Evolutionary conservation across 2,888 invertebrate genomes (phyloP).

Genomic region (Argyresthia albistria): DNA sequence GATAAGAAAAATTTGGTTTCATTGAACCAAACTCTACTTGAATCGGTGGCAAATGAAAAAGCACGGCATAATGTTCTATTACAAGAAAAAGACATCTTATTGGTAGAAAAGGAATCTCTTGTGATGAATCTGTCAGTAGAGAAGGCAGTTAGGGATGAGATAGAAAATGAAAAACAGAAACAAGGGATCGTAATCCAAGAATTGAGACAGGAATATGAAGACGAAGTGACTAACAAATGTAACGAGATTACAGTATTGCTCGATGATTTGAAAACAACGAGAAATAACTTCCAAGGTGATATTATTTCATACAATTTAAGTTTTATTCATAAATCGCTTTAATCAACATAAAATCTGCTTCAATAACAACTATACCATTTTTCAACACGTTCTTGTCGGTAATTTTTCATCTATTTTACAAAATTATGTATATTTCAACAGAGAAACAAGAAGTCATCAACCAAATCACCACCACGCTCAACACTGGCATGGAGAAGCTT

Average conservation of each 20-base stretch:
- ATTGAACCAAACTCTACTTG: constrained; percentile 12
- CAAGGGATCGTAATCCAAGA: constrained; percentile 13
- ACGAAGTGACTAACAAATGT: constrained; percentile 16
- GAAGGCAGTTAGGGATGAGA: constrained; percentile 20
- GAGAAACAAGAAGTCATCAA: constrained; percentile 18
- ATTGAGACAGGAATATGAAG: constrained; percentile 18
- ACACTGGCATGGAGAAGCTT: constrained; percentile 21
- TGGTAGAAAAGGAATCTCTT: constrained; percentile 14
- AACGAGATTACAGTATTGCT: constrained; percentile 17
- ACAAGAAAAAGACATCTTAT: constrained; percentile 2
- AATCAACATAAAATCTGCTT: too few species aligned
- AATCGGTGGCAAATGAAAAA: constrained; percentile 6
- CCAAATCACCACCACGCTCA: constrained; percentile 18
- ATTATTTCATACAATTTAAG: neutral
- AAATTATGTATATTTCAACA: constrained; percentile 8
- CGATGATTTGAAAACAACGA: constrained; percentile 18
- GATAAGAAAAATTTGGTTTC: constrained; percentile 10
- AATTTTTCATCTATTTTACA: too few species aligned
- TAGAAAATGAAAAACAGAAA: constrained; percentile 20
- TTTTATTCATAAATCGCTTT: too few species aligned
- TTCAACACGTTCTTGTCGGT: too few species aligned
- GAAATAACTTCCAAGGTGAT: neutral
- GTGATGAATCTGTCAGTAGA: constrained; percentile 16
- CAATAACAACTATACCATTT: too few species aligned
- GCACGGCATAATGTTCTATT: constrained; percentile 1